Evolutionary conservation across 2,888 invertebrate genomes (phyloP).

Genomic region (Silvanus unidentatus): DNA sequence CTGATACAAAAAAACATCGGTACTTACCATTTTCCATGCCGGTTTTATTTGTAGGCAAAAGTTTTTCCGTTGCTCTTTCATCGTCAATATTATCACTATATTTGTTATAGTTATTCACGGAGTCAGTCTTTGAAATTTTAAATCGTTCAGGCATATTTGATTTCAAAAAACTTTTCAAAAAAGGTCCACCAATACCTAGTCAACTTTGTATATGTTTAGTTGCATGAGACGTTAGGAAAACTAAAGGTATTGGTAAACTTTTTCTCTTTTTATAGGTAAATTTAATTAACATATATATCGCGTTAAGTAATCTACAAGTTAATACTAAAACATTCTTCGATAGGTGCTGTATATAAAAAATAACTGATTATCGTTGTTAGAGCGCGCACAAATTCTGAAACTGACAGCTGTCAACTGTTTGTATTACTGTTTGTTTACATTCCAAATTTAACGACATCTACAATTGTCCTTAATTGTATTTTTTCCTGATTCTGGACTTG

Average conservation of each 20-base stretch:
- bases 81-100: constrained; percentile 48
- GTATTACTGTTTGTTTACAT: constrained; percentile 21
- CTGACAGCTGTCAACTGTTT: constrained; percentile 25
- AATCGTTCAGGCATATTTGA: constrained; percentile 55
- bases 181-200: constrained; percentile 8
- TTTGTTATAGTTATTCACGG: constrained; percentile 47
- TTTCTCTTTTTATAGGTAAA: constrained; percentile 8
- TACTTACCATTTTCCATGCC: constrained; percentile 10
- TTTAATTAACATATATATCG: constrained; percentile 8
- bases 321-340: too few species aligned
- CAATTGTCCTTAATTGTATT: background rate
- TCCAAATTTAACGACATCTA: constrained; percentile 21
- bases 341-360: background rate
- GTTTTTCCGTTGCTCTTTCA: constrained; percentile 31
- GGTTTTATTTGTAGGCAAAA: constrained; percentile 26
- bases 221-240: constrained; percentile 8
- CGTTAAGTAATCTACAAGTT: too few species aligned
- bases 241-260: constrained; percentile 6
- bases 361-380: constrained; percentile 4
- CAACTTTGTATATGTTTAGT: background rate
- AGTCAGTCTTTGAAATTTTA: constrained; percentile 56
- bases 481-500: too few species aligned
- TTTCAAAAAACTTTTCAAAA: constrained; percentile 4
- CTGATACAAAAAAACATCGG: too few species aligned
- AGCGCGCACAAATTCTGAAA: constrained; percentile 27